Evolutionary conservation across 2,888 invertebrate species (phyloP).

Genomic region (Monochamus alternatus): DNA sequence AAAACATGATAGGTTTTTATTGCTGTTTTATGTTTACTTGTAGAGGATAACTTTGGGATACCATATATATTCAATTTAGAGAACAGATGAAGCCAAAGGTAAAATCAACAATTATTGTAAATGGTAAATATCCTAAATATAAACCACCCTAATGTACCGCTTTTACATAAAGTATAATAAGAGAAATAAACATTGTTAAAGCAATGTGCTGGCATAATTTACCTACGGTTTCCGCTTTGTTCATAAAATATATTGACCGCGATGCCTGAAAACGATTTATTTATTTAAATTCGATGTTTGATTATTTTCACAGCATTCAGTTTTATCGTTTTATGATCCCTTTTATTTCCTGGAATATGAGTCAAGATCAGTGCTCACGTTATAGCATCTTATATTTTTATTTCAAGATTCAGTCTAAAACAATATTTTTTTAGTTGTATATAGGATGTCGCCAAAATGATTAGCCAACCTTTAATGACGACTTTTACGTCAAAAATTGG

Average conservation of each 20-base stretch:
- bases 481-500: no score
- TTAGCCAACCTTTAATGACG: no score
- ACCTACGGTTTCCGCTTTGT: neutral
- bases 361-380: neutral
- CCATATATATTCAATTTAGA: neutral
- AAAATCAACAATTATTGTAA: neutral
- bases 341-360: neutral
- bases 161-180: neutral
- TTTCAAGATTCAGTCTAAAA: no score
- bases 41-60: no score
- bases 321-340: neutral
- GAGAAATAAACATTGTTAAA: neutral
- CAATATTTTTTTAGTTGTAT: no score
- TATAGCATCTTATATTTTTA: no score
- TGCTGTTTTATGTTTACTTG: no score
- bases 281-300: neutral
- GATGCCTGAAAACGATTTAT: neutral
- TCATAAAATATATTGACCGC: neutral
- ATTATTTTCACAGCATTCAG: constrained; percentile 1
- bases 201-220: neutral
- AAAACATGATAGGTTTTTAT: no score
- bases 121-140: neutral
- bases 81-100: neutral
- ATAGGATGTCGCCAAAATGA: no score
- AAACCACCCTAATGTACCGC: neutral